Conservation (phyloP, 2,797 vertebrate genomes). For the Eleutherodactylus coqui region DNA sequence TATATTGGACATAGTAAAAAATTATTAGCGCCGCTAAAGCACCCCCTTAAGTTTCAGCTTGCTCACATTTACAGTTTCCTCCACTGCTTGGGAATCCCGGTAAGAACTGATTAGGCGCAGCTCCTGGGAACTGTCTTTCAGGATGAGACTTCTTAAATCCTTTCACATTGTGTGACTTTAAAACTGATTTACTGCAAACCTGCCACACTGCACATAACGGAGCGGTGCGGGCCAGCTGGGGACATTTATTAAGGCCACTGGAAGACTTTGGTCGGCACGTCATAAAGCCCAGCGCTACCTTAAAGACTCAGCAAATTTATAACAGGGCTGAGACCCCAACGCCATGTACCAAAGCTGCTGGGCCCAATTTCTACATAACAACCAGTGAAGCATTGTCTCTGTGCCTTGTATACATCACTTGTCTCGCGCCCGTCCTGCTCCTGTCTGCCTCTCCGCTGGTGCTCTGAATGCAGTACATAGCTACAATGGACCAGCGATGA, state of each 20-base stretch:
- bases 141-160: conserved; percentile 56
- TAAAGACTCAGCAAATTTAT: conserved; percentile 41
- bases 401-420: background rate
- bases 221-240: conserved; percentile 26
- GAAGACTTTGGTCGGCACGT: conserved; percentile 12
- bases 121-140: conserved; percentile 52
- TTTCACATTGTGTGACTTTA: conserved; percentile 48
- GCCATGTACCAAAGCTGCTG: background rate
- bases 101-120: conserved; percentile 54
- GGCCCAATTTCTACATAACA: conserved; percentile 35
- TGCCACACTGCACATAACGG: conserved; percentile 35
- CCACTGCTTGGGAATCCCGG: conserved; percentile 31
- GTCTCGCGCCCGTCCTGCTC: background rate
- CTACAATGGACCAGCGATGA: background rate
- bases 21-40: conserved; percentile 59
- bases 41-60: conserved; percentile 60
- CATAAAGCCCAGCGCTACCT: conserved; percentile 14
- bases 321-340: conserved; percentile 29
- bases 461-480: background rate
- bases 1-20: conserved; percentile 59
- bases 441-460: background rate
- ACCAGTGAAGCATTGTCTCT: conserved; percentile 26
- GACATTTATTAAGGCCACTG: conserved; percentile 47
- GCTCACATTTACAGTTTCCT: conserved; percentile 43
- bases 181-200: conserved; percentile 54